phyloP scores from a whole-genome alignment of 2,113 vertebrate genomes.

The Sminthopsis crassicaudata region DNA sequence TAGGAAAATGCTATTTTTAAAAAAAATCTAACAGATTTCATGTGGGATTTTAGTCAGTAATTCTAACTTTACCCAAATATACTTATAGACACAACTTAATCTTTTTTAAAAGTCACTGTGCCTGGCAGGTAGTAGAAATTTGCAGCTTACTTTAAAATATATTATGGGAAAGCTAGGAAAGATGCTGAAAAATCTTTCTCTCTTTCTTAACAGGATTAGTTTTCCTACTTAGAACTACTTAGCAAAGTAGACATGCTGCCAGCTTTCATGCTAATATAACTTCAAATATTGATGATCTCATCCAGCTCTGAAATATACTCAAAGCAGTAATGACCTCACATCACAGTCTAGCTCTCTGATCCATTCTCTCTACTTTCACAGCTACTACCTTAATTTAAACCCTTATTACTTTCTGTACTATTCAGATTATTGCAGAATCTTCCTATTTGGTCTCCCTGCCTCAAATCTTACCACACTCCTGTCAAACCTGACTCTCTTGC shows the following conservation, averaged over 20 bases:
- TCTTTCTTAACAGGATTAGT: background rate
- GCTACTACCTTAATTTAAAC: background rate
- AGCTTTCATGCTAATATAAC: background rate
- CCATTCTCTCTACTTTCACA: background rate
- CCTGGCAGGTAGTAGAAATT: background rate
- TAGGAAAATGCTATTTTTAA: too few relatives aligned
- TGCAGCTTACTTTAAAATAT: conserved; percentile 25
- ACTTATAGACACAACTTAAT: conserved; percentile 47
- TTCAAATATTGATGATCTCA: background rate
- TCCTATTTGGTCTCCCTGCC: background rate
- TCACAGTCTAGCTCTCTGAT: background rate
- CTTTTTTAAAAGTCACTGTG: conserved; percentile 4
- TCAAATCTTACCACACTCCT: background rate
- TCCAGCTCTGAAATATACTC: background rate
- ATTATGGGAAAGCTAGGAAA: background rate
- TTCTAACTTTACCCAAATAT: conserved; percentile 11
- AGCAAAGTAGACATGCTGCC: background rate
- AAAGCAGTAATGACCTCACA: background rate
- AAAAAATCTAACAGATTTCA: background rate
- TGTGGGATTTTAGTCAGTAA: conserved; percentile 8
- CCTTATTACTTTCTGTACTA: background rate
- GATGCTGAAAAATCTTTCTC: background rate
- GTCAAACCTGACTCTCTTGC: background rate
- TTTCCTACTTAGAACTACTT: background rate
- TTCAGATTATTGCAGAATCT: background rate